Base-by-base conservation (phyloP, 2,888 invertebrate species). In the Aelia acuminata region DNA sequence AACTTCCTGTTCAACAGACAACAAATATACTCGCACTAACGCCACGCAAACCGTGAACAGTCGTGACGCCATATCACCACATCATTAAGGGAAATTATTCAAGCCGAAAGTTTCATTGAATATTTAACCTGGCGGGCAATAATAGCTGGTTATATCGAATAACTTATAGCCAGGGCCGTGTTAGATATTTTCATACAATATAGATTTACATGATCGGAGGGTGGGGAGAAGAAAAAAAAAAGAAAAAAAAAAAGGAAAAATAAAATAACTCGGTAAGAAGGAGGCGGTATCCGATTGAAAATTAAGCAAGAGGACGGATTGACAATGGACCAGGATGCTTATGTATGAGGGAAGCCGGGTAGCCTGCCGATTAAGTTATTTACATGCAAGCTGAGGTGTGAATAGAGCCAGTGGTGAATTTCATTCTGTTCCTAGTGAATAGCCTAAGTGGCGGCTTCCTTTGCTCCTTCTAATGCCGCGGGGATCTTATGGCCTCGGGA, bases 141-240 rank as follows among this genome's bases (percentile, higher is more conserved):
- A 84, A 84, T 84, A 84, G 50, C 49, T 50, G 84, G 84, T 84
- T 84, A 84, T 50, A 26, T 84, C 31, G 84, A 84, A 84, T 84
- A 84, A 84, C 50, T 84, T 84, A 84, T 31, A 84, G 49, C 43
- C 31, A 22, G 31, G 47, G 31, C 7, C 80, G 80, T 10, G 31
- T 84, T 31, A 49, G 48, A 35, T 84, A 53, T 85, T 85, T 85
- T 85, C 85, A 85, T 85, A 85, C 85, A 85, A 85, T 85, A 85
- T 85, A 53, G 50, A 85, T 85, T 85, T 85, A 85, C 85, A 85
- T 85, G 85, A 85, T 57, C n/a, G 39, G 31, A 11, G 80, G 80
- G 43, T 47, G 80, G 80, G 31, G 43, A 47, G n/a, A 70, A 63
- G 1, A 63, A 7, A 8, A 70, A 70, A 70, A 70, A 31, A 70